phyloP scores from a whole-genome alignment of 2,888 invertebrate species.

The Drosophila ezoana region DNA sequence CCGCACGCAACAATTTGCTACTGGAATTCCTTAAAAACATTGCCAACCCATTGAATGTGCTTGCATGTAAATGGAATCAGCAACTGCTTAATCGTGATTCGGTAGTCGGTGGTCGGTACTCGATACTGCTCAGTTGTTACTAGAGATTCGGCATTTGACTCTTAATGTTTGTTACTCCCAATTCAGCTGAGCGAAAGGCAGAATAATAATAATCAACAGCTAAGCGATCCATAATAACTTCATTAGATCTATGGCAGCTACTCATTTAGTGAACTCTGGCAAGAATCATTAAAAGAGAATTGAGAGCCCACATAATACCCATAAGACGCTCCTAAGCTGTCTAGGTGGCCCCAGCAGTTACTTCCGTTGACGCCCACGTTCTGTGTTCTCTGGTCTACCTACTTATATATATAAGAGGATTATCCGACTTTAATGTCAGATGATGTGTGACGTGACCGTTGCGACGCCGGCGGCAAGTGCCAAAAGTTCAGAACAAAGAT shows the following conservation, averaged over 20 bases:
- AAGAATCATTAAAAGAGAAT: slow-evolving; percentile 6
- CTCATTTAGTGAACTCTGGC: slow-evolving; percentile 2
- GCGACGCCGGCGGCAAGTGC: slow-evolving; percentile 62
- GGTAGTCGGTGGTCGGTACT: slow-evolving; percentile 40
- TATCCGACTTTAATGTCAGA: slow-evolving; percentile 50
- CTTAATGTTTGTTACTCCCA: slow-evolving; percentile 4
- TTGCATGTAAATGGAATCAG: slow-evolving; percentile 66
- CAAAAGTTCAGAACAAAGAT: slow-evolving; percentile 33
- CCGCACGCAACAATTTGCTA: slow-evolving; percentile 81
- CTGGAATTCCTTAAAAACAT: slow-evolving; percentile 66
- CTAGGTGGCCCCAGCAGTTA: slow-evolving; percentile 53
- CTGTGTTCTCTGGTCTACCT: slow-evolving; percentile 1
- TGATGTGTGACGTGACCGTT: slow-evolving; percentile 69
- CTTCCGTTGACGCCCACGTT: slow-evolving; percentile 70
- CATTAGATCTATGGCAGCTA: slow-evolving; percentile 49
- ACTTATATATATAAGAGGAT: slow-evolving; percentile 60
- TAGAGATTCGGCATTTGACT: slow-evolving; percentile 10
- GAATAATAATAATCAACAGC: slow-evolving; percentile 15
- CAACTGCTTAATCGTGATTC: slow-evolving; percentile 80
- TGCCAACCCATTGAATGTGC: slow-evolving; percentile 49
- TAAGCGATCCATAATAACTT: slow-evolving; percentile 58
- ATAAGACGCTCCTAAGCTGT: slow-evolving; percentile 37
- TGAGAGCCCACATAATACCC: slow-evolving; percentile 26
- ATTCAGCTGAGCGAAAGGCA: slow-evolving; percentile 17
- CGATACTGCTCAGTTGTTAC: not conserved